phyloP scores from a whole-genome alignment of 1,140 invertebrate species.

The Drosophila malerkotliana region DNA sequence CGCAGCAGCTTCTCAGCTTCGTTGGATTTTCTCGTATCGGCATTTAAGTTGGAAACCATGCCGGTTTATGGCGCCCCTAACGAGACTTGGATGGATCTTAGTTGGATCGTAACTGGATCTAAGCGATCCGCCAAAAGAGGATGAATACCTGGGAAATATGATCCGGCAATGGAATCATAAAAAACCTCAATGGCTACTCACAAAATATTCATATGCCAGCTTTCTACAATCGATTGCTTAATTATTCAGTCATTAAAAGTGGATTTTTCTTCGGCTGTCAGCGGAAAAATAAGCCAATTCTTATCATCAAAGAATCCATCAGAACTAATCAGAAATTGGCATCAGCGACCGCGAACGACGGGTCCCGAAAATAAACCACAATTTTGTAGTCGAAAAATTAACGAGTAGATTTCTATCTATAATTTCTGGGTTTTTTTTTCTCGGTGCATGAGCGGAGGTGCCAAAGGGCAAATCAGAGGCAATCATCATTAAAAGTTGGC shows the following conservation, averaged over 20 bases:
- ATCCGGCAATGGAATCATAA: background rate
- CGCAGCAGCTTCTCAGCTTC: constrained; percentile 35
- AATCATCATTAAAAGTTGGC: constrained; percentile 72
- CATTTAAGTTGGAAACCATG: constrained; percentile 16
- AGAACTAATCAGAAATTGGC: constrained; percentile 61
- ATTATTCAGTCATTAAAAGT: constrained; percentile 49
- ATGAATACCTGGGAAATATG: background rate
- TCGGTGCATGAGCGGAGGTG: background rate
- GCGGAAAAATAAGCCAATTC: constrained; percentile 9
- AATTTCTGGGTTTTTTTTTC: background rate
- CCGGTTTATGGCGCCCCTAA: constrained; percentile 25
- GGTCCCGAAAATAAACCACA: constrained; percentile 53
- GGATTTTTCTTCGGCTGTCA: constrained; percentile 3
- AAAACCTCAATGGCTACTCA: no score
- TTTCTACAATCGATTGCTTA: constrained; percentile 20
- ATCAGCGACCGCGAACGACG: constrained; percentile 56
- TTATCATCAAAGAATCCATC: constrained; percentile 82
- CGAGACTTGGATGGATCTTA: constrained; percentile 16
- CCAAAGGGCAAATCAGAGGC: constrained; percentile 52
- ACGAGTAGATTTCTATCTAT: constrained; percentile 26
- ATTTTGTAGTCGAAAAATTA: constrained; percentile 39
- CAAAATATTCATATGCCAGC: background rate
- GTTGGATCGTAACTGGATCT: constrained; percentile 17
- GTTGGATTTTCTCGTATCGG: constrained; percentile 19
- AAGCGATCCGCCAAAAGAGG: constrained; percentile 1